Percentiles rank a stretch among this genome's conserved stretches.
Evolutionary conservation across 2,888 invertebrate species (phyloP).

Genomic region (Stomorhina lunata): DNA sequence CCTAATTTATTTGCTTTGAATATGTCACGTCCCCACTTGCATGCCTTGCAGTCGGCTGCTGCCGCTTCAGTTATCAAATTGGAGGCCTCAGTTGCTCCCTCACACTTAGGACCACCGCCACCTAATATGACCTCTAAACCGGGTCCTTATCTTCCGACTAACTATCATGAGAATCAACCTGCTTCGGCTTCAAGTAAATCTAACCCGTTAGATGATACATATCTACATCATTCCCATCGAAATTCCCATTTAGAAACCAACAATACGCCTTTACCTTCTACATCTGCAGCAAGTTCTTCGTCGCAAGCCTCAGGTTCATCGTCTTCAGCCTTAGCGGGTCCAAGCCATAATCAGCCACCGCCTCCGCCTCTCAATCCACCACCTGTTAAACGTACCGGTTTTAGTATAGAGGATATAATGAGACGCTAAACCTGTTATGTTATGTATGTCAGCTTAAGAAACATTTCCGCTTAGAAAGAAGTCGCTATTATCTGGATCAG

Average conservation of each 20-base stretch:
- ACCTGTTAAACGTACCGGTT: slow-evolving; percentile 87
- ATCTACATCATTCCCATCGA: slow-evolving; percentile 72
- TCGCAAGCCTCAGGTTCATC: slow-evolving; percentile 29
- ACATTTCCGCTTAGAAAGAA: no score
- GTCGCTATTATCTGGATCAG: no score
- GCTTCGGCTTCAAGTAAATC: slow-evolving; percentile 20
- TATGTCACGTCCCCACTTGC: slow-evolving; percentile 76
- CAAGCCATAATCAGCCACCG: slow-evolving; percentile 71
- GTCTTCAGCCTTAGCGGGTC: slow-evolving; percentile 52
- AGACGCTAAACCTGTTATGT: slow-evolving; percentile 85
- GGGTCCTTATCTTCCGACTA: slow-evolving; percentile 55
- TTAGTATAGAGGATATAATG: slow-evolving; percentile 95
- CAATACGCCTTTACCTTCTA: slow-evolving; percentile 77
- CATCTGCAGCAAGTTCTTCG: slow-evolving; percentile 1
- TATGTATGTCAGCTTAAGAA: slow-evolving; percentile 7
- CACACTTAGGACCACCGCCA: slow-evolving; percentile 59
- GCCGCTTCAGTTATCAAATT: slow-evolving; percentile 51
- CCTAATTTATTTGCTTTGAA: slow-evolving; percentile 72
- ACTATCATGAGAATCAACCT: slow-evolving; percentile 48
- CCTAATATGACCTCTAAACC: slow-evolving; percentile 76
- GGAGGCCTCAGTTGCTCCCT: slow-evolving; percentile 51
- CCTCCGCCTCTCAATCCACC: slow-evolving; percentile 77
- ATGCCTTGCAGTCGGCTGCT: slow-evolving; percentile 63
- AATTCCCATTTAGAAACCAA: slow-evolving; percentile 47
- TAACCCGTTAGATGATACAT: slow-evolving; percentile 35